Evolutionary conservation across 1,140 invertebrate species (phyloP).

Genomic region (Magallana gigas): DNA sequence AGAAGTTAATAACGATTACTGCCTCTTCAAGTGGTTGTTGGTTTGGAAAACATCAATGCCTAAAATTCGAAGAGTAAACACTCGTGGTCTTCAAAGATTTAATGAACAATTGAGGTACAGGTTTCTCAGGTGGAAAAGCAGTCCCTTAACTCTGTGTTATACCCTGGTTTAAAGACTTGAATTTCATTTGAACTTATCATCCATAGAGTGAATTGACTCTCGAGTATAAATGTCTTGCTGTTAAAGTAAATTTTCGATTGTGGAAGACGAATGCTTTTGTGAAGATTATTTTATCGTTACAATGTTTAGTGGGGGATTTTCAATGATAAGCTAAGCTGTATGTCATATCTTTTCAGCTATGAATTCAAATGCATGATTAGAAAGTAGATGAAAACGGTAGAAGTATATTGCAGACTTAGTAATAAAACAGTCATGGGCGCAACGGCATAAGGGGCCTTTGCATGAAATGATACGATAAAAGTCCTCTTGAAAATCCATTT

Average conservation of each 20-base stretch:
- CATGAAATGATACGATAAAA: conserved; percentile 17
- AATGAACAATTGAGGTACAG: not conserved
- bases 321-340: not conserved
- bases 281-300: not conserved
- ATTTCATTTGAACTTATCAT: conserved; percentile 1
- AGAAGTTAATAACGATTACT: not conserved
- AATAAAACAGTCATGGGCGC: not conserved
- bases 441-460: not conserved
- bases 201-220: not conserved
- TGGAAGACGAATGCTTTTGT: not conserved
- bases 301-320: not conserved
- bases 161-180: not conserved
- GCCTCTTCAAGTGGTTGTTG: not conserved
- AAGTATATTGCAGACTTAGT: not conserved
- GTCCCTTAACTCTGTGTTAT: not conserved
- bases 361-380: not conserved
- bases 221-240: not conserved
- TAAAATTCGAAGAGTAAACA: conserved; percentile 3
- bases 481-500: conserved; percentile 8
- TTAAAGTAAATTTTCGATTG: not conserved
- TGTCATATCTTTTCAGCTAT: not conserved
- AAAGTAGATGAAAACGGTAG: not conserved
- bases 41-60: not conserved
- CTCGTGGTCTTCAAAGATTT: not conserved
- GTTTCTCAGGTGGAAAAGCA: not conserved